Evolutionary conservation across 2,888 invertebrate genomes (phyloP), one percentile per base, ranked within the genome.

Genomic region (Tiliacea citrago): DNA sequence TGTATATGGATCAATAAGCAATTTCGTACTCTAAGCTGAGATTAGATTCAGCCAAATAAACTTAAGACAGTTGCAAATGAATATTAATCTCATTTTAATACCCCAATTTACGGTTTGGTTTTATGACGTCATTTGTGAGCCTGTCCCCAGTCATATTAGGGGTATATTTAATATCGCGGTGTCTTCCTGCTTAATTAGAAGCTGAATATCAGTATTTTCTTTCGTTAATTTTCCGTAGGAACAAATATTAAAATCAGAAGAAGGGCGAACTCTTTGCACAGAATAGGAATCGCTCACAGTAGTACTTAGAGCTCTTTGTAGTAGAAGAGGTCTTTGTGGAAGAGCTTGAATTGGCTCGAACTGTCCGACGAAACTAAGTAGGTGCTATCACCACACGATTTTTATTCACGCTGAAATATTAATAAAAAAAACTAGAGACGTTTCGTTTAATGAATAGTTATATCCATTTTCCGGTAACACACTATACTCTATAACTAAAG

Each of bases 1-100:
- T n/a, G n/a, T n/a, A n/a, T n/a, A 51, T 53, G 47, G 47, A 71
- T 77, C 53, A 68, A 82, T 58, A 67, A 62, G 71, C 61, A 77
- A 66, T 82, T 77, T 57, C 9, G 51, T n/a, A 6, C 39, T 57
- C n/a, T 29, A 70, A 53, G n/a, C 70, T 24, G 8, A 55, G 58
- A 81, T 68, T 66, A 68, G n/a, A 57, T 75, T n/a, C 24, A 35
- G 12, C 60, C 16, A 53, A 69, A 67, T 67, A 39, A 68, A 55
- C 42, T 65, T 58, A 10, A 55, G 49, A 65, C 10, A 68, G 12
- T 75, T 75, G 57, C 42, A 18, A 75, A 55, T 60, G 21, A 49
- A n/a, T 68, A 12, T 21, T 51, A 53, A 74, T 58, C 35, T 29
- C 16, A 39, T 63, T 77, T 60, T 60, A 49, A 73, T 55, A 45